Base-by-base conservation (phyloP, 2,888 invertebrate genomes). In the Caenorhabditis drosophilae region DNA sequence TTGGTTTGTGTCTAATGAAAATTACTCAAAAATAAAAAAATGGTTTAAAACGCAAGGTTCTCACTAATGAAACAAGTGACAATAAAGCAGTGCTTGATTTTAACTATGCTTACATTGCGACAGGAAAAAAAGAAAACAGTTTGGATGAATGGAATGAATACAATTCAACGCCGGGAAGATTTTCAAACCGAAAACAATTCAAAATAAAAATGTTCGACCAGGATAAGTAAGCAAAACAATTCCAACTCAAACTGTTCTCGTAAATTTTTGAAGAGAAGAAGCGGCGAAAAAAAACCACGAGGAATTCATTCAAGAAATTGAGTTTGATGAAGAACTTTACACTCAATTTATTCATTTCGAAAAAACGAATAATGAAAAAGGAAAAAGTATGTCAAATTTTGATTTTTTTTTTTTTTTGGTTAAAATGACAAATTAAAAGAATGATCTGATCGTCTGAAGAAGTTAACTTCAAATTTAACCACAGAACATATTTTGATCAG, bases 71-170 rank as follows among this genome's bases (percentile, higher is more conserved):
- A 31, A 6, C 7, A 9, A 31, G 6, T 12, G 31, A 12, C 31
- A 31, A 31, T 9, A 31, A 12, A 31, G 31, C 31, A 31, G 12
- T n/a, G n/a, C n/a, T n/a, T n/a, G n/a, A n/a, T n/a, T 61, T 55
- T 40, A 45, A 50, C 1, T 22, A 34, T 0, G n/a, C n/a, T 4
- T 61, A 47, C 20, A 4, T 4, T 0, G 51, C 50, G 16, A 26
- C 50, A 6, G 47, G 26, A 36, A 16, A 36, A 11, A 9, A 9
- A 9, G 12, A 6, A 31, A 4, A n/a, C 7, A 16, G n/a, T 4
- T 16, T 11, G n/a, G 54, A 55, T 7, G 46, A 51, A 7, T 61
- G 54, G 54, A 23, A 6, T 1, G 46, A 50, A 7, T 61, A 61
- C 22, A 38, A 22, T n/a, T 20, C 22, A 35, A 61, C 54, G 22